phyloP scores from a whole-genome alignment of 2,888 invertebrate genomes.

The Brachynemurus nebulosus region DNA sequence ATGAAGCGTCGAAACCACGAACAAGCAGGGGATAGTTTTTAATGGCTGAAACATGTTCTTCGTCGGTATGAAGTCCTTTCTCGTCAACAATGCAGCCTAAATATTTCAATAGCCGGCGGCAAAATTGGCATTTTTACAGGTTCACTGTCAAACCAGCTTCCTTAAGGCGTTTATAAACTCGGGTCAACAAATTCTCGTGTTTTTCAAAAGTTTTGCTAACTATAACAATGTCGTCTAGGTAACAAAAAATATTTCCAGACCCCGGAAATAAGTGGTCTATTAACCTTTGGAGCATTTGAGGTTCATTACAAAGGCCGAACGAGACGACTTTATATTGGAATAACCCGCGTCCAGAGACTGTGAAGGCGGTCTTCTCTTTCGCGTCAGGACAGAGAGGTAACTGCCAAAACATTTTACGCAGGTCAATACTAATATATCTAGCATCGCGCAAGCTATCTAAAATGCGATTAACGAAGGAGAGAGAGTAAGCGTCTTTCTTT shows the following conservation, averaged over 20 bases:
- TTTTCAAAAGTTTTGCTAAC: background rate
- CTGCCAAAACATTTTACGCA: conserved; percentile 6
- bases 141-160: background rate
- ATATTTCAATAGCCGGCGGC: too few relatives aligned
- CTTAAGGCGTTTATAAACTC: background rate
- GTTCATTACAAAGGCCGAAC: background rate
- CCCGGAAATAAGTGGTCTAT: background rate
- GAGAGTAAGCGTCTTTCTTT: background rate
- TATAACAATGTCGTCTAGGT: background rate
- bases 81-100: background rate
- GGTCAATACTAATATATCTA: conserved; percentile 4
- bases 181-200: background rate
- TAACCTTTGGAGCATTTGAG: background rate
- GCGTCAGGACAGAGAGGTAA: background rate
- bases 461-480: conserved; percentile 1
- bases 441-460: conserved; percentile 1
- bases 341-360: conserved; percentile 8
- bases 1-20: background rate
- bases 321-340: background rate
- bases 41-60: background rate
- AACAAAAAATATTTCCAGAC: background rate
- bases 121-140: background rate
- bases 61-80: background rate
- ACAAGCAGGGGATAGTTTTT: background rate
- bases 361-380: background rate